A percentile compares a stretch with the other conserved stretches of the same genome.
Conservation (phyloP, 1,140 invertebrate species). For the Pseudachorutes palmiensis region DNA sequence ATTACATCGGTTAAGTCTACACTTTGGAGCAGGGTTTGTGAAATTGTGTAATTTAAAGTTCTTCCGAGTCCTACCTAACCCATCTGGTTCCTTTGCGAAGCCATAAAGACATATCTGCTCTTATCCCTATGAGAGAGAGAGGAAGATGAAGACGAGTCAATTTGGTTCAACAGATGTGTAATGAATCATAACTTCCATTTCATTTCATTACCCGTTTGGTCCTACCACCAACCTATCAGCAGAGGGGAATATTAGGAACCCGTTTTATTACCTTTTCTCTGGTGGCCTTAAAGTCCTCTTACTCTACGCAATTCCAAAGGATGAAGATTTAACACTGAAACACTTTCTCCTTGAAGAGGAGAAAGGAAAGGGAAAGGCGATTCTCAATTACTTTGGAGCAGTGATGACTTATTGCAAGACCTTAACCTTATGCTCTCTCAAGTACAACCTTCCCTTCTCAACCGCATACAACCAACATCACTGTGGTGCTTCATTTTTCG, state of each 20-base stretch:
- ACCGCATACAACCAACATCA: neutral
- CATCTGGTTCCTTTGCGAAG: too few relatives aligned
- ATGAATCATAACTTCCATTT: constrained; percentile 13
- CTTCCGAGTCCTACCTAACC: too few relatives aligned
- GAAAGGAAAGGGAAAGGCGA: neutral
- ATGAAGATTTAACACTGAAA: constrained; percentile 4
- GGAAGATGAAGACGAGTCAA: neutral
- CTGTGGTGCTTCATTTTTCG: neutral
- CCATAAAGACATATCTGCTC: too few relatives aligned
- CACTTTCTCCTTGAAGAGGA: neutral
- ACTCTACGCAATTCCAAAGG: neutral
- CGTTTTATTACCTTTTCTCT: neutral
- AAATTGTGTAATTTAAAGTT: too few relatives aligned
- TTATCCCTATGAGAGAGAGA: too few relatives aligned
- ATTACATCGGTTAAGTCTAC: too few relatives aligned
- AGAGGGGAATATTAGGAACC: neutral
- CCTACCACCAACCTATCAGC: neutral
- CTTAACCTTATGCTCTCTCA: neutral
- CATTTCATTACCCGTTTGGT: neutral
- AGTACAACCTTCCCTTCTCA: neutral
- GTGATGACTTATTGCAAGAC: constrained; percentile 4
- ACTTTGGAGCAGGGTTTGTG: too few relatives aligned
- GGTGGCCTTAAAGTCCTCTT: neutral
- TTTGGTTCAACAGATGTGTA: constrained; percentile 13
- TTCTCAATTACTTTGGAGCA: neutral